phyloP scores from a whole-genome alignment of 2,797 vertebrate species.

The Poecile montanus region DNA sequence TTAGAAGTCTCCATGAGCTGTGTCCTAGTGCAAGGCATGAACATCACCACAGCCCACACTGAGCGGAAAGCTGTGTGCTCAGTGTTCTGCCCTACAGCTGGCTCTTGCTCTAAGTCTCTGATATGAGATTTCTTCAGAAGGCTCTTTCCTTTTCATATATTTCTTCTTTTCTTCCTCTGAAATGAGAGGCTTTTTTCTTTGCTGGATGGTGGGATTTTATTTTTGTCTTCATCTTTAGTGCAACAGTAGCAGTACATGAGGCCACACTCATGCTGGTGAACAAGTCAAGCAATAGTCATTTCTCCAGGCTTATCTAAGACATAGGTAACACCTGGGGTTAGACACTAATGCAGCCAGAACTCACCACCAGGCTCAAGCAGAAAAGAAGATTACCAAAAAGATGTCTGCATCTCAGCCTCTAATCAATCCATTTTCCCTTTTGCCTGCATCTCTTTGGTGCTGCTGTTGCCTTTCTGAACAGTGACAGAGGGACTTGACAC shows the following conservation, averaged over 20 bases:
- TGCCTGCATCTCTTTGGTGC: neutral
- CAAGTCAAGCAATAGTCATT: neutral
- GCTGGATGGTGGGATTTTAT: neutral
- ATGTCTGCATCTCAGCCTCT: neutral
- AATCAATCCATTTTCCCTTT: neutral
- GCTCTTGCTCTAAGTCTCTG: too few species aligned
- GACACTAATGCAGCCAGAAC: neutral
- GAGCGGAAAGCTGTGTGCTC: neutral
- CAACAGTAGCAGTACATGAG: fast-evolving
- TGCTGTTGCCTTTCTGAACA: neutral
- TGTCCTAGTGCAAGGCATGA: neutral
- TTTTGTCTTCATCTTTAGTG: neutral
- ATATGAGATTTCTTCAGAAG: neutral
- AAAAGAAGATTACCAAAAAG: neutral
- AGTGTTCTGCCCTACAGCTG: neutral
- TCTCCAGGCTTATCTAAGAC: neutral
- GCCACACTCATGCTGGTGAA: neutral
- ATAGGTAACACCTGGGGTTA: neutral
- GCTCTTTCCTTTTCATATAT: fast-evolving
- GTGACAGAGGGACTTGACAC: neutral
- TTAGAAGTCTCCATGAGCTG: neutral
- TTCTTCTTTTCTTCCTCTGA: neutral
- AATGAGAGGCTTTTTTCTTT: neutral
- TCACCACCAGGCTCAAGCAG: neutral
- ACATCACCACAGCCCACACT: neutral